Percentiles rank a stretch among this genome's conserved stretches.
phyloP scores from a whole-genome alignment of 2,888 invertebrate species.

The Phania funesta region DNA sequence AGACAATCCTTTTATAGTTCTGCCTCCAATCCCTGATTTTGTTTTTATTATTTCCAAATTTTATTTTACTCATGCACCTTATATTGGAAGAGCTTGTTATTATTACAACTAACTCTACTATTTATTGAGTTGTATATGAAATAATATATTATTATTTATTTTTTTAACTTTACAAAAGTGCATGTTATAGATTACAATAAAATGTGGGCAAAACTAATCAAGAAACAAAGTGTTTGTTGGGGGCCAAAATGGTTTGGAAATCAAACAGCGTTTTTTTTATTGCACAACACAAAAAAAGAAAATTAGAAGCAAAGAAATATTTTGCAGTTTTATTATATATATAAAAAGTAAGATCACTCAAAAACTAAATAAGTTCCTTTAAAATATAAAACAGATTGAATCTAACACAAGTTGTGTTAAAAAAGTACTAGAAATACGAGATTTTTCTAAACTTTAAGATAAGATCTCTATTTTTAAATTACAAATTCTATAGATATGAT shows the following conservation, averaged over 20 bases:
- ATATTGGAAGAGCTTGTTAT: constrained; percentile 46
- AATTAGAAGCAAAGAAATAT: background rate
- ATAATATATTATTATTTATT: background rate
- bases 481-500: no score
- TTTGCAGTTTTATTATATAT: no score
- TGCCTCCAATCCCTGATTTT: constrained; percentile 22
- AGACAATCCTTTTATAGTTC: constrained; percentile 17
- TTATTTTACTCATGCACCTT: constrained; percentile 29
- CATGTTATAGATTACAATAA: constrained; percentile 19
- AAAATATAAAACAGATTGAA: no score
- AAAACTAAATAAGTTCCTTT: no score
- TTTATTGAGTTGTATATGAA: constrained; percentile 29
- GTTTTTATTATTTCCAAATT: background rate
- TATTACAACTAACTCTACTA: constrained; percentile 39
- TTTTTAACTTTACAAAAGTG: background rate
- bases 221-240: constrained; percentile 25
- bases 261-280: background rate
- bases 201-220: constrained; percentile 17
- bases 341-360: no score
- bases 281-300: background rate
- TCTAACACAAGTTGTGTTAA: no score
- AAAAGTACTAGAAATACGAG: no score
- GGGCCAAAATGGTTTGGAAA: constrained; percentile 40
- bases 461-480: no score
- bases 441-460: no score